Conservation (phyloP, 2,888 invertebrate species). For the Polyommatus iphigenia region DNA sequence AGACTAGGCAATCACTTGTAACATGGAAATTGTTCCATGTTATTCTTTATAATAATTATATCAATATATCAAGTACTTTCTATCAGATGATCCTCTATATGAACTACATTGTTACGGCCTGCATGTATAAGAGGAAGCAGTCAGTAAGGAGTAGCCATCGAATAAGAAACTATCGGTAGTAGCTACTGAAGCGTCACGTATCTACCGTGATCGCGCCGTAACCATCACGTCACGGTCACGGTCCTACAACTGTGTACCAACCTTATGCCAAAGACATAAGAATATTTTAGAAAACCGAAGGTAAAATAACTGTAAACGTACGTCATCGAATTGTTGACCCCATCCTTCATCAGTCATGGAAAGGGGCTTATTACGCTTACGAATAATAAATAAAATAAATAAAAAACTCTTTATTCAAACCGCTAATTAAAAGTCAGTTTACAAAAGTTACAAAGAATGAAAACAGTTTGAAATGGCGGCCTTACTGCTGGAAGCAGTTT, state of each 20-base stretch:
- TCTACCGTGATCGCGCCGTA: neutral
- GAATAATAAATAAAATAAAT: no score
- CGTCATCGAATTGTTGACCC: neutral
- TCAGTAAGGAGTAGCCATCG: neutral
- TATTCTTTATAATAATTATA: no score
- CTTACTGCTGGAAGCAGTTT: no score
- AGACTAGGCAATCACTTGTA: no score
- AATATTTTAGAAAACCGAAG: neutral
- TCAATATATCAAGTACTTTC: no score
- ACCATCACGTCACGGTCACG: neutral
- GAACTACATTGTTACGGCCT: neutral
- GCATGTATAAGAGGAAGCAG: neutral
- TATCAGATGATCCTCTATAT: no score
- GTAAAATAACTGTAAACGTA: neutral
- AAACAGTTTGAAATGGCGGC: no score
- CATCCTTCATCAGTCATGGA: neutral
- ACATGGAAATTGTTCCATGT: no score
- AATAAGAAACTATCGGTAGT: constrained; percentile 1
- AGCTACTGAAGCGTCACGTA: neutral
- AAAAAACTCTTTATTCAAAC: no score
- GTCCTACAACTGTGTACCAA: neutral
- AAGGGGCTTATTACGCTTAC: no score
- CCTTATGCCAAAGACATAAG: neutral
- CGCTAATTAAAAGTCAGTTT: no score
- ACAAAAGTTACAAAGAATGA: no score